Percentiles rank a stretch among this genome's conserved stretches.
Evolutionary conservation across 1,140 invertebrate species (phyloP).

Genomic region (Sycobia sp.): DNA sequence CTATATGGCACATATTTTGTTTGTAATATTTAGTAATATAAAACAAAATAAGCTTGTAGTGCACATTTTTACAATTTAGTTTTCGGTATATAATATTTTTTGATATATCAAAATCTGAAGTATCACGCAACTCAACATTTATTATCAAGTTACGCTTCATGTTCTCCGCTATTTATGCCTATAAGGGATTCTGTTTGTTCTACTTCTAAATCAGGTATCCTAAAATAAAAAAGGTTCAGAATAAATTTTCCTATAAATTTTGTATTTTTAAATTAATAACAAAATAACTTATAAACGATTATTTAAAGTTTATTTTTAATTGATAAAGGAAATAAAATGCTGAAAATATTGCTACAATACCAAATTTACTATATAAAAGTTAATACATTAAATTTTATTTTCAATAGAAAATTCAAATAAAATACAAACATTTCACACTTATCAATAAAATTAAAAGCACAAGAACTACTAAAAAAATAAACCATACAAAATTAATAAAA

Average conservation of each 20-base stretch:
- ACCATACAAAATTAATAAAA: too few species aligned
- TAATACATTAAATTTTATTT: too few species aligned
- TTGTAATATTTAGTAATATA: slow-evolving; percentile 10
- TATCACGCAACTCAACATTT: slow-evolving; percentile 39
- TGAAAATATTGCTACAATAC: too few species aligned
- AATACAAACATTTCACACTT: too few species aligned
- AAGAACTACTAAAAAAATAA: too few species aligned
- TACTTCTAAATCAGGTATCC: slow-evolving; percentile 70
- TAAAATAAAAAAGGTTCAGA: slow-evolving; percentile 55
- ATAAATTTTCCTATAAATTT: too few species aligned
- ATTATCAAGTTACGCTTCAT: slow-evolving; percentile 64
- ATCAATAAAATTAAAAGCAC: too few species aligned
- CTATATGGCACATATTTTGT: slow-evolving; percentile 21
- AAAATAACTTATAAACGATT: background rate
- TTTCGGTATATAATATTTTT: slow-evolving; percentile 16
- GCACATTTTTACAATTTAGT: slow-evolving; percentile 29
- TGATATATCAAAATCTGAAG: slow-evolving; percentile 33
- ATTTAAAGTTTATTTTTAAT: background rate
- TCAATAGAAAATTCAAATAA: too few species aligned
- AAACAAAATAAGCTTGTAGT: slow-evolving; percentile 12
- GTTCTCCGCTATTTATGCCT: slow-evolving; percentile 65
- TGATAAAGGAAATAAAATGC: slow-evolving; percentile 21
- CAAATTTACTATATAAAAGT: too few species aligned
- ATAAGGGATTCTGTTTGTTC: slow-evolving; percentile 79
- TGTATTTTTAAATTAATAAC: too few species aligned